Evolutionary conservation across 2,113 vertebrate species (phyloP).

Genomic region (Indicator maculatus): DNA sequence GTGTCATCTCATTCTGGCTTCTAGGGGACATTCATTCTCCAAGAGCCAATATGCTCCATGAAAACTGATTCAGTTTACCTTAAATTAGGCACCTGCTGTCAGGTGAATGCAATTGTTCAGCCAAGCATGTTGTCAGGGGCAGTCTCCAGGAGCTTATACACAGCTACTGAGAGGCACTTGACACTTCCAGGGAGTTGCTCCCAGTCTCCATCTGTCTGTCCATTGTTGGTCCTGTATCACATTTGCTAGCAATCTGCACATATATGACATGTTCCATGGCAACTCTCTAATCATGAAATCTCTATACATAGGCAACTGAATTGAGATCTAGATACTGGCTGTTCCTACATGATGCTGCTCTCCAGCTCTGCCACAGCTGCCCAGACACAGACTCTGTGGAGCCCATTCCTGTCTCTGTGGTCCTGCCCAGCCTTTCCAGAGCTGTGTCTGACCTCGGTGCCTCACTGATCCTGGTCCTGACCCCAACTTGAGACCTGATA

Average conservation of each 20-base stretch:
- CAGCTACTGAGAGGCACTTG: background rate
- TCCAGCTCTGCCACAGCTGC: background rate
- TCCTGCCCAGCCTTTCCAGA: background rate
- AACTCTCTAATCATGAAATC: background rate
- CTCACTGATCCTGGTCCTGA: background rate
- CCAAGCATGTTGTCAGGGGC: background rate
- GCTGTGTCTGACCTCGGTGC: background rate
- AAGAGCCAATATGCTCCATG: background rate
- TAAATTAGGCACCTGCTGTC: background rate
- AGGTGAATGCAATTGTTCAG: background rate
- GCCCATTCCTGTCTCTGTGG: background rate
- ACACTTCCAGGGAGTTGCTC: background rate
- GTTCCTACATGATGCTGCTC: background rate
- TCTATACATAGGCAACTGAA: background rate
- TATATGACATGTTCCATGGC: background rate
- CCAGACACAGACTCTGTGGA: background rate
- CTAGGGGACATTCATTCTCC: background rate
- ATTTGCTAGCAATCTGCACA: background rate
- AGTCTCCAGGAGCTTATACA: background rate
- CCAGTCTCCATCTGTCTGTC: background rate
- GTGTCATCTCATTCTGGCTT: background rate
- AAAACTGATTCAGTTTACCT: background rate
- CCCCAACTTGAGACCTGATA: background rate
- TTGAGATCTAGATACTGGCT: background rate
- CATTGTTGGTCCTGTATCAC: background rate